These are phyloP conservation scores for Aphidius colemani DNA, from an alignment of 2,888 invertebrate species.

Conservation along the genomic window DNA sequence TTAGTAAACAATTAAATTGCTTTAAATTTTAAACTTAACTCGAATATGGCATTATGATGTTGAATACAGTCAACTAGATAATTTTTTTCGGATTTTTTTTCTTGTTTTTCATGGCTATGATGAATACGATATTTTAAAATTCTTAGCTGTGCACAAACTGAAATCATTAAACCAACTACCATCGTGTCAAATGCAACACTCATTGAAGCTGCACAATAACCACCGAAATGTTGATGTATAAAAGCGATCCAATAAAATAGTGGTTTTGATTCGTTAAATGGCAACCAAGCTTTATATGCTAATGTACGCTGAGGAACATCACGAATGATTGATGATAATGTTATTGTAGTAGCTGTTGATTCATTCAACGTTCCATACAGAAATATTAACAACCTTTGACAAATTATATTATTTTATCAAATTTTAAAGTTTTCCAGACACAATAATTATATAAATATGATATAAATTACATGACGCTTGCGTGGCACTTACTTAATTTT, in stretches of 20 bases:
- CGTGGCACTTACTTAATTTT: constrained; percentile 24
- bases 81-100: constrained; percentile 15
- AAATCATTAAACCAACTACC: constrained; percentile 38
- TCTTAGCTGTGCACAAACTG: constrained; percentile 45
- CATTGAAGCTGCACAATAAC: constrained; percentile 17
- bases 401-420: not conserved
- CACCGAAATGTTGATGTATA: constrained; percentile 29
- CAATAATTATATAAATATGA: too few relatives aligned
- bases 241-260: constrained; percentile 28
- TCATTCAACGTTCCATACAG: constrained; percentile 9
- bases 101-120: not conserved
- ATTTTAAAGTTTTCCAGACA: too few relatives aligned
- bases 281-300: constrained; percentile 37
- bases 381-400: constrained; percentile 1
- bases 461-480: not conserved
- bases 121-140: constrained; percentile 40
- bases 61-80: constrained; percentile 24
- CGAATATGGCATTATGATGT: constrained; percentile 31
- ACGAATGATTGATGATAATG: constrained; percentile 28
- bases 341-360: constrained; percentile 15
- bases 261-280: constrained; percentile 30
- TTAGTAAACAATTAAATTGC: not conserved
- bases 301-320: constrained; percentile 28
- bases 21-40: constrained; percentile 21
- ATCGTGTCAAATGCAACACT: constrained; percentile 45